A percentile compares a stretch with the other conserved stretches of the same genome.
phyloP scores from a whole-genome alignment of 2,888 invertebrate species.

The Nomada hirtipes region DNA sequence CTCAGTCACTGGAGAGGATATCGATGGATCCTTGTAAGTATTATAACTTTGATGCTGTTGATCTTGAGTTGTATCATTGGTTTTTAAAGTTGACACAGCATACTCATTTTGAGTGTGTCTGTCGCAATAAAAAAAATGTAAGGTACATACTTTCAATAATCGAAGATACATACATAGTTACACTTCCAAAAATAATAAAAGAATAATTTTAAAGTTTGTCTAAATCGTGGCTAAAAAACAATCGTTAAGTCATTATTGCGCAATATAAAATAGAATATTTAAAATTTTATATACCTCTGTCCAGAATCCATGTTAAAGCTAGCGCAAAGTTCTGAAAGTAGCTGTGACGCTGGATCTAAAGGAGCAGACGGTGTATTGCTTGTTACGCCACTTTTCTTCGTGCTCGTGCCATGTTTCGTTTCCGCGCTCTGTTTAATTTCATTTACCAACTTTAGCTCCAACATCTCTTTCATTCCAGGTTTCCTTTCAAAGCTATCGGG shows the following conservation, averaged over 20 bases:
- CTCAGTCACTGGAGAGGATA: slow-evolving; percentile 76
- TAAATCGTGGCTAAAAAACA: not conserved
- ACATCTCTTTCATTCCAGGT: slow-evolving; percentile 92
- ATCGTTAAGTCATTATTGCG: not conserved
- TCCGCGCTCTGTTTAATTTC: slow-evolving; percentile 93
- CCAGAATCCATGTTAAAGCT: slow-evolving; percentile 89
- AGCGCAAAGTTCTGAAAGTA: slow-evolving; percentile 94
- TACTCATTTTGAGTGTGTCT: slow-evolving; percentile 76
- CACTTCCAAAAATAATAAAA: not conserved
- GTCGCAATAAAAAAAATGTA: slow-evolving; percentile 10
- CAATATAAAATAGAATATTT: slow-evolving; percentile 9
- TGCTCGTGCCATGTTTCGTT: slow-evolving; percentile 86
- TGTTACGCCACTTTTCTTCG: slow-evolving; percentile 57
- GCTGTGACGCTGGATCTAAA: slow-evolving; percentile 91
- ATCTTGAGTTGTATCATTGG: slow-evolving; percentile 44
- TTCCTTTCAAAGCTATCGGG: slow-evolving; percentile 82
- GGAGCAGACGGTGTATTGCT: slow-evolving; percentile 76
- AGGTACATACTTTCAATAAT: not conserved
- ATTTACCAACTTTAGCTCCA: slow-evolving; percentile 91
- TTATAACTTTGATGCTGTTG: slow-evolving; percentile 41
- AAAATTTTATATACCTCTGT: slow-evolving; percentile 78
- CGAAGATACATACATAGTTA: not conserved
- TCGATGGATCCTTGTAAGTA: slow-evolving; percentile 54
- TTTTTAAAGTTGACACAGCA: slow-evolving; percentile 73
- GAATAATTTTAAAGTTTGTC: not conserved